These are phyloP conservation scores for Doryteuthis pealeii DNA, from an alignment of 1,140 invertebrate species.

Conservation along the genomic window DNA sequence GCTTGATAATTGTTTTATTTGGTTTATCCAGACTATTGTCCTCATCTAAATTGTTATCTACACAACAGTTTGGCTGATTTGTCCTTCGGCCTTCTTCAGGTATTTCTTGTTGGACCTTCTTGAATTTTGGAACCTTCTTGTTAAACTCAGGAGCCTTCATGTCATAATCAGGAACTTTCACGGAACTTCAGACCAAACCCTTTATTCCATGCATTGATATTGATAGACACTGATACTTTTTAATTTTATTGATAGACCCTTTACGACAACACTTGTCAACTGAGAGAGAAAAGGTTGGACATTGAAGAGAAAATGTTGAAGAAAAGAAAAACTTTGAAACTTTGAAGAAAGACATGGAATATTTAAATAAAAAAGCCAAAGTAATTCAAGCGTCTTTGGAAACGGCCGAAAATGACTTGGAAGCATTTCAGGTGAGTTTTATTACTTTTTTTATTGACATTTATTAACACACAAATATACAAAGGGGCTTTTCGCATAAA, in stretches of 20 bases:
- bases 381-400: constrained; percentile 54
- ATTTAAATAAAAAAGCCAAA: constrained; percentile 56
- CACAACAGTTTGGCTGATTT: too few species aligned
- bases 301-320: constrained; percentile 54
- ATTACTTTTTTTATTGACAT: background rate
- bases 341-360: constrained; percentile 57
- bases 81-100: too few species aligned
- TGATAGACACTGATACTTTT: too few species aligned
- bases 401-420: constrained; percentile 56
- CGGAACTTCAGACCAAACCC: too few species aligned
- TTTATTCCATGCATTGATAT: too few species aligned
- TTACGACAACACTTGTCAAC: constrained; percentile 54
- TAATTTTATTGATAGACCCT: constrained; percentile 45
- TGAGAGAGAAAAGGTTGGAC: constrained; percentile 56
- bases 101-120: too few species aligned
- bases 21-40: too few species aligned
- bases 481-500: background rate
- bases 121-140: too few species aligned
- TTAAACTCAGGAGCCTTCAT: too few species aligned
- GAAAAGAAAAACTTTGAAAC: constrained; percentile 58
- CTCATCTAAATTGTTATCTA: too few species aligned
- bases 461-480: background rate
- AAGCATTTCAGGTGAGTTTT: constrained; percentile 57
- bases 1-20: too few species aligned
- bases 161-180: too few species aligned